Evolutionary conservation across 2,888 invertebrate species (phyloP).

Genomic region (Gerris lacustris): DNA sequence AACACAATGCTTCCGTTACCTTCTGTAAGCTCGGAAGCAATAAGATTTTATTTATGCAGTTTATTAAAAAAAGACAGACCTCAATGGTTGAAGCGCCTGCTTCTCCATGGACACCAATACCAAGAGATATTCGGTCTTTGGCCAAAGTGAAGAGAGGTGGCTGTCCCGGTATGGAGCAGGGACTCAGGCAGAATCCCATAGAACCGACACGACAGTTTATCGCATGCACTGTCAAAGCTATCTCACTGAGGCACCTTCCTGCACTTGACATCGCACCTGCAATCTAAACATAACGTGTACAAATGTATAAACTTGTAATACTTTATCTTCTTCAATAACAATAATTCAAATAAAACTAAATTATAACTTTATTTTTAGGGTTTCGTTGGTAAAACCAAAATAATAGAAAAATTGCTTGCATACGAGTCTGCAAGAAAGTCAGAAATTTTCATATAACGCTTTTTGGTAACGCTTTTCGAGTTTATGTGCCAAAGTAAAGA

Average conservation of each 20-base stretch:
- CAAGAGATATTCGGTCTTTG: constrained; percentile 54
- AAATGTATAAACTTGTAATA: constrained; percentile 7
- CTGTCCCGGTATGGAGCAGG: constrained; percentile 54
- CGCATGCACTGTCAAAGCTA: constrained; percentile 36
- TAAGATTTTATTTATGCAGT: no score
- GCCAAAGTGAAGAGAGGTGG: constrained; percentile 50
- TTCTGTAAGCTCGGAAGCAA: no score
- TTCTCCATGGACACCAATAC: constrained; percentile 46
- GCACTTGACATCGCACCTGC: constrained; percentile 60
- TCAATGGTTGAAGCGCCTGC: constrained; percentile 34
- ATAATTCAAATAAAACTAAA: no score
- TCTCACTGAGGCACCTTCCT: constrained; percentile 41
- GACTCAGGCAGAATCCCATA: constrained; percentile 53
- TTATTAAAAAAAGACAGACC: constrained; percentile 14
- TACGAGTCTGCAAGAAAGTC: no score
- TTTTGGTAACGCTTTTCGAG: no score
- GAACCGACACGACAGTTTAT: constrained; percentile 50
- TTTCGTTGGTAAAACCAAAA: no score
- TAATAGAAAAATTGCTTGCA: no score
- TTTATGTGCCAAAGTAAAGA: no score
- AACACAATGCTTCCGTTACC: no score
- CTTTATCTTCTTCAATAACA: no score
- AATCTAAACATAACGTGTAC: constrained; percentile 41
- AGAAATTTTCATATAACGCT: no score
- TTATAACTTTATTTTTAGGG: no score